A percentile compares a stretch with the other conserved stretches of the same genome.
These are phyloP conservation scores for Hymenochirus boettgeri DNA, from an alignment of 2,113 vertebrate species.

Conservation along the genomic window DNA sequence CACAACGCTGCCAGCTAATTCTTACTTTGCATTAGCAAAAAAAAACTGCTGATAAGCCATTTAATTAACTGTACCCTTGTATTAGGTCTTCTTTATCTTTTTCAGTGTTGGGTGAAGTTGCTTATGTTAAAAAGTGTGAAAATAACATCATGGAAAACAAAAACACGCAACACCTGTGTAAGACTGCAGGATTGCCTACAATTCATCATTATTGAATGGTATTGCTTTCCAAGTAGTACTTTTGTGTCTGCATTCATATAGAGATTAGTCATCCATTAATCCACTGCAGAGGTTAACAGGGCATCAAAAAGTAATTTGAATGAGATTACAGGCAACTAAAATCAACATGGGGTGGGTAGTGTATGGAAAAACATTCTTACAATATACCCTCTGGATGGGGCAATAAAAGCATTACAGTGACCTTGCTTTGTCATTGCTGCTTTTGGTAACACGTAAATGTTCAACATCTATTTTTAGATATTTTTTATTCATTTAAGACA, in stretches of 20 bases:
- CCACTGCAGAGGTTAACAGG: not conserved
- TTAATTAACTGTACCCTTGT: too few species aligned
- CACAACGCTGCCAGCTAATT: too few species aligned
- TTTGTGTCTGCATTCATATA: not conserved
- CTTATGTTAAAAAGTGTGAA: not conserved
- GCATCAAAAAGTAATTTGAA: not conserved
- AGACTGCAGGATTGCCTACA: slow-evolving; percentile 2
- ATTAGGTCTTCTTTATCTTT: too few species aligned
- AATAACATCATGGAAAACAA: not conserved
- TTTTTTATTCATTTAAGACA: too few species aligned
- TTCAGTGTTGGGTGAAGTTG: too few species aligned
- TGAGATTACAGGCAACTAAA: not conserved
- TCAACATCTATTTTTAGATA: too few species aligned
- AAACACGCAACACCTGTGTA: slow-evolving; percentile 1
- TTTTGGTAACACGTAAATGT: too few species aligned
- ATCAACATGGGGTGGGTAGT: not conserved
- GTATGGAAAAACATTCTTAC: not conserved
- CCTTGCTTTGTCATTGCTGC: too few species aligned
- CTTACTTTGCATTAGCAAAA: too few species aligned
- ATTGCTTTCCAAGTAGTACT: not conserved
- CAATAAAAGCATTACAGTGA: too few species aligned
- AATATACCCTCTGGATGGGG: too few species aligned
- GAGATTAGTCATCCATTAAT: not conserved
- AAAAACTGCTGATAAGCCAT: too few species aligned
- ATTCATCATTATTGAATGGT: not conserved